Conservation (phyloP, 2,888 invertebrate species). For the Agrilus cyanescens region DNA sequence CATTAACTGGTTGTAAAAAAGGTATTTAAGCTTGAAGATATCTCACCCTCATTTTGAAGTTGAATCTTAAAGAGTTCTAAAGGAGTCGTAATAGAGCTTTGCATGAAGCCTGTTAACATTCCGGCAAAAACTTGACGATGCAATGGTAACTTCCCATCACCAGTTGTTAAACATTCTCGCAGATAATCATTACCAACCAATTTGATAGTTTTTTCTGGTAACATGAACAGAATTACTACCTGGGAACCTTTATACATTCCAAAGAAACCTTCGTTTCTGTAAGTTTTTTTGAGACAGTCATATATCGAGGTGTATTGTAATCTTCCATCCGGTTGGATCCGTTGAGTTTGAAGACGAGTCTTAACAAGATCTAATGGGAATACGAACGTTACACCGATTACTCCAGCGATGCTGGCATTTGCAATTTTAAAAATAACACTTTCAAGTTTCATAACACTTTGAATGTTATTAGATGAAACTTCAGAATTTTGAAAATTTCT, state of each 20-base stretch:
- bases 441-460: too few species aligned
- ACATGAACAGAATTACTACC: neutral
- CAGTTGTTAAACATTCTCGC: neutral
- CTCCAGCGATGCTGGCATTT: too few species aligned
- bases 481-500: too few species aligned
- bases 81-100: neutral
- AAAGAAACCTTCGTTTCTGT: neutral
- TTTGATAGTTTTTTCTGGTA: slow-evolving; percentile 3
- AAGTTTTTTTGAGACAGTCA: slow-evolving; percentile 1
- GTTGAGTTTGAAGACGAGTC: too few species aligned
- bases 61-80: slow-evolving; percentile 4
- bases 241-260: slow-evolving; percentile 2
- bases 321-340: too few species aligned
- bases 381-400: too few species aligned
- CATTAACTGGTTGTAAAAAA: too few species aligned
- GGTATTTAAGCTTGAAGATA: too few species aligned
- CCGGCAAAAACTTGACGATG: slow-evolving; percentile 2
- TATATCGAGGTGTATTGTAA: neutral
- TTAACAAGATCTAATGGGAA: too few species aligned
- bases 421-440: too few species aligned
- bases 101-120: neutral
- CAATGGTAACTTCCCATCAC: neutral
- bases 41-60: slow-evolving; percentile 1
- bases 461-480: too few species aligned
- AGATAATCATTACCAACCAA: slow-evolving; percentile 1